Conservation (phyloP, 2,113 vertebrate genomes). For the Ornithorhynchus anatinus region DNA sequence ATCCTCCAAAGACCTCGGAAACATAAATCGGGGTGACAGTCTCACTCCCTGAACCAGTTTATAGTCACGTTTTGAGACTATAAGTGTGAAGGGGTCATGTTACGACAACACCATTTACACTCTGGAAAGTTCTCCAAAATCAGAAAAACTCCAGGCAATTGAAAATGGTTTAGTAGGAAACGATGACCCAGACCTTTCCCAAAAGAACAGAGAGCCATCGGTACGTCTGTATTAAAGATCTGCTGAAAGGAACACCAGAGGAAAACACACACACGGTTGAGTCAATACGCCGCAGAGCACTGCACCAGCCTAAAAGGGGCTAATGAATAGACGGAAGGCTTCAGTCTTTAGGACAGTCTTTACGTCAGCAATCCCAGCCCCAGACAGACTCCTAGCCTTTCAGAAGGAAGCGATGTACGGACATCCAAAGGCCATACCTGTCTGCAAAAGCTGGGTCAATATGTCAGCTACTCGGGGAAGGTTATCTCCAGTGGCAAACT, state of each 20-base stretch:
- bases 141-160: neutral
- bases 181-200: neutral
- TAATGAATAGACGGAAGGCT: neutral
- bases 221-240: neutral
- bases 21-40: too few relatives aligned
- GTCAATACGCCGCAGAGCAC: neutral
- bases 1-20: too few relatives aligned
- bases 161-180: neutral
- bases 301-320: neutral
- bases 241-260: neutral
- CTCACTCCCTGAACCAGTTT: too few relatives aligned
- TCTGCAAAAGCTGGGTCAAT: conserved; percentile 94
- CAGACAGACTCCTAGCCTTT: neutral
- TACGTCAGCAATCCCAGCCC: neutral
- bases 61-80: too few relatives aligned
- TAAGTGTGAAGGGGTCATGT: neutral
- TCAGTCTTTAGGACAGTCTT: rapidly evolving
- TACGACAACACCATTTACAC: neutral
- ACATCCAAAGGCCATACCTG: conserved; percentile 73
- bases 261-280: neutral
- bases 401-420: neutral
- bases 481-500: conserved; percentile 95
- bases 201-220: neutral
- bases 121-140: neutral
- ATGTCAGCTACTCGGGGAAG: conserved; percentile 94